Evolutionary conservation across 2,888 invertebrate genomes (phyloP), one percentile per base, ranked within the genome.

Genomic region (Scaptodrosophila latifasciaeformis): DNA sequence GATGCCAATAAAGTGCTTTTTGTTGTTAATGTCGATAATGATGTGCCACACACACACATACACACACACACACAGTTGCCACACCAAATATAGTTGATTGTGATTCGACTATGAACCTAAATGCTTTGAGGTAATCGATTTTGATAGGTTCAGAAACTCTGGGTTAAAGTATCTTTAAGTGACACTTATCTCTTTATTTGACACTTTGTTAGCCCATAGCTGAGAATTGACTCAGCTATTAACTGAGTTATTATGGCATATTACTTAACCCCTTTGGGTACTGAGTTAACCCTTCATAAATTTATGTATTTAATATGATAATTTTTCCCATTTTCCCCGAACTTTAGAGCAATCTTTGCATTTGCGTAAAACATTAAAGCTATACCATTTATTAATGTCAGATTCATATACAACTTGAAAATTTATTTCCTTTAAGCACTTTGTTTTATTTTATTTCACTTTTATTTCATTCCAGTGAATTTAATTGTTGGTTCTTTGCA

Each of bases 11-110:
- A 76, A 76, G 72, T 69, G 76, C 65, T 65, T 65, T 72, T 59
- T 72, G 72, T 72, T 72, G 72, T 72, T 65, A 62, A 72, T 59
- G 76, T 62, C 70, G 62, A 72, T 72, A 76, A 72, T 76, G 76
- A 72, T 72, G 76, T 63, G 70, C 61, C 65, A 53, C 52, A 53
- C 44, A 19, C 19, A 42, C n/a, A 37, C 13, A 21, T 24, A 15
- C 47, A 27, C 43, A 24, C 24, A 24, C 24, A 24, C 24, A 24
- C 4, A 7, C 24, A 24, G 24, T 3, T n/a, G n/a, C n/a, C n/a
- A n/a, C n/a, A n/a, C n/a, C n/a, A n/a, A n/a, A n/a, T n/a, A n/a
- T n/a, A n/a, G n/a, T n/a, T n/a, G n/a, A n/a, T n/a, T n/a, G n/a
- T n/a, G n/a, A n/a, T n/a, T n/a, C n/a, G n/a, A n/a, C n/a, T n/a